Evolutionary conservation across 2,113 vertebrate species (phyloP).

Genomic region (Tragelaphus imberbis): DNA sequence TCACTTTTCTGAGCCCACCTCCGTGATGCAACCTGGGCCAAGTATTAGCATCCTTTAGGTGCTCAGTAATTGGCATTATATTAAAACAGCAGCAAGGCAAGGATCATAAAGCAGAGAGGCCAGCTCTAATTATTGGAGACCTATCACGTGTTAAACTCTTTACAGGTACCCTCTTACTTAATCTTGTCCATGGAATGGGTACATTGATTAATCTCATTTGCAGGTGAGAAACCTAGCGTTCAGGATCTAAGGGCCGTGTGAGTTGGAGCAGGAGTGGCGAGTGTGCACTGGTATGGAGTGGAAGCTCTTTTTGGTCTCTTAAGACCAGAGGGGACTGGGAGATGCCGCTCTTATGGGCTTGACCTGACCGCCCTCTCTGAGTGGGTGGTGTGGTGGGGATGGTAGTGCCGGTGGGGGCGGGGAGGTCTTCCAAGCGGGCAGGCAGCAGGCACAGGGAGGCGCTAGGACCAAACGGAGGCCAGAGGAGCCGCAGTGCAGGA

Average conservation of each 20-base stretch:
- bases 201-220: background rate
- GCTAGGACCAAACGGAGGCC: background rate
- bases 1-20: background rate
- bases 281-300: background rate
- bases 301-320: background rate
- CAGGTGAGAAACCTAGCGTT: background rate
- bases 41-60: background rate
- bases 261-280: background rate
- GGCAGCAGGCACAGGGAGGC: rapidly evolving
- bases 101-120: background rate
- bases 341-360: background rate
- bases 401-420: background rate
- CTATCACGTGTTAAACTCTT: background rate
- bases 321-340: background rate
- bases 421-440: background rate
- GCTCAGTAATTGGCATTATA: background rate
- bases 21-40: background rate
- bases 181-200: background rate
- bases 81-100: background rate
- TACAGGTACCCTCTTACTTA: background rate
- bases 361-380: background rate
- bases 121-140: background rate
- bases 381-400: background rate
- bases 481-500: background rate
- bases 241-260: background rate